Percentiles rank a stretch among this genome's conserved stretches.
phyloP scores from a whole-genome alignment of 2,113 vertebrate genomes.

The Lagopus muta region DNA sequence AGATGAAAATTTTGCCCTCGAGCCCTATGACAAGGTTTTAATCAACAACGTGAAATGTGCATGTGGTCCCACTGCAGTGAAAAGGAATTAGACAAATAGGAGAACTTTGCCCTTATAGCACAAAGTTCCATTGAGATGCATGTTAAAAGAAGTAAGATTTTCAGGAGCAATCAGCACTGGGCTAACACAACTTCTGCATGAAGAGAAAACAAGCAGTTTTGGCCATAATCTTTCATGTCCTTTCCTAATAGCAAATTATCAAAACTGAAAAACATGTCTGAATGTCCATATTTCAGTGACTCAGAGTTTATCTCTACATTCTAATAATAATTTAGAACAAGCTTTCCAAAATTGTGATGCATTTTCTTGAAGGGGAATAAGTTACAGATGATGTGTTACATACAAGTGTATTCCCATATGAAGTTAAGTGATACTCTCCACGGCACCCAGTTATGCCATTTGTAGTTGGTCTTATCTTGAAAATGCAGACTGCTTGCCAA shows the following conservation, averaged over 20 bases:
- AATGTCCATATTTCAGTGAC: accelerated
- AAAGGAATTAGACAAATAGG: neutral
- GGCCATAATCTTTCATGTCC: neutral
- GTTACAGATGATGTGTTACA: conserved; percentile 32
- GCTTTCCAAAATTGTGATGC: neutral
- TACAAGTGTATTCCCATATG: neutral
- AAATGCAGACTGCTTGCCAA: neutral
- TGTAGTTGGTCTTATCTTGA: neutral
- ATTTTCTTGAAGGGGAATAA: neutral
- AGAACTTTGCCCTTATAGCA: neutral
- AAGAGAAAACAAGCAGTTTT: neutral
- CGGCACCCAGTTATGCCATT: neutral
- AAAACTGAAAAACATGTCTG: neutral
- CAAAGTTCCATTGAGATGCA: neutral
- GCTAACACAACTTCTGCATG: neutral
- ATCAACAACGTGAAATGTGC: neutral
- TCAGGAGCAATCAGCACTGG: neutral
- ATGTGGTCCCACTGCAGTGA: neutral
- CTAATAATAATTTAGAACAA: neutral
- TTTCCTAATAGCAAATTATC: neutral
- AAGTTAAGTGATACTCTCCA: neutral
- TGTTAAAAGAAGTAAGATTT: neutral
- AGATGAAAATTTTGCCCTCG: neutral
- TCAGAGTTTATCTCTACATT: neutral
- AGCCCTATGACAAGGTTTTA: neutral